Conservation (phyloP, 1,140 invertebrate species). For the Mizuhopecten yessoensis region DNA sequence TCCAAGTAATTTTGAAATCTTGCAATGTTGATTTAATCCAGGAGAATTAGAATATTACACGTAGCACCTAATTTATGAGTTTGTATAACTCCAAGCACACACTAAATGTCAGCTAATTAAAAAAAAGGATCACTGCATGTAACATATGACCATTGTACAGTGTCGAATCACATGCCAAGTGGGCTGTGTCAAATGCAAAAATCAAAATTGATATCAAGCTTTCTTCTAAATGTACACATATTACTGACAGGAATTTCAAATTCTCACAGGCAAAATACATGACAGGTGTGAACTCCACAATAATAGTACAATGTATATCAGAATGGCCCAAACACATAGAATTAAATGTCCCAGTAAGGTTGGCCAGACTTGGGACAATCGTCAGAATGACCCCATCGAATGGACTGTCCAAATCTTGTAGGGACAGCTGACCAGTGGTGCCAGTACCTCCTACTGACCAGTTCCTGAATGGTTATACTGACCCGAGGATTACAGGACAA, state of each 20-base stretch:
- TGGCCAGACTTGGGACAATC: no score
- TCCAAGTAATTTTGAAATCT: neutral
- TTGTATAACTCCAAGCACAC: no score
- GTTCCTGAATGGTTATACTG: neutral
- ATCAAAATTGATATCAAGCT: no score
- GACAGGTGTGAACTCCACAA: neutral
- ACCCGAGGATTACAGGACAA: neutral
- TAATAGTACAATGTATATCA: neutral
- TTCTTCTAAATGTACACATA: neutral
- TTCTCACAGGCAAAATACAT: neutral
- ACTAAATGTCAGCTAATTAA: no score
- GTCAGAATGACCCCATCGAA: neutral
- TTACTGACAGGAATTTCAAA: neutral
- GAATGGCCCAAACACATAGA: neutral
- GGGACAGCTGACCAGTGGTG: conserved; percentile 4
- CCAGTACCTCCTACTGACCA: neutral
- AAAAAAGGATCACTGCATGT: no score
- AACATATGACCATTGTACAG: no score
- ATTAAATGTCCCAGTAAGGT: neutral
- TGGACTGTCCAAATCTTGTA: neutral
- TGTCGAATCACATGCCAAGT: no score
- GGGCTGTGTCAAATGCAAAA: no score
- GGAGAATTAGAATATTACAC: neutral
- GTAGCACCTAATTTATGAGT: no score
- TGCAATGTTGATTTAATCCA: neutral